Evolutionary conservation across 1,140 invertebrate genomes (phyloP).

Genomic region (Lucilia sericata): DNA sequence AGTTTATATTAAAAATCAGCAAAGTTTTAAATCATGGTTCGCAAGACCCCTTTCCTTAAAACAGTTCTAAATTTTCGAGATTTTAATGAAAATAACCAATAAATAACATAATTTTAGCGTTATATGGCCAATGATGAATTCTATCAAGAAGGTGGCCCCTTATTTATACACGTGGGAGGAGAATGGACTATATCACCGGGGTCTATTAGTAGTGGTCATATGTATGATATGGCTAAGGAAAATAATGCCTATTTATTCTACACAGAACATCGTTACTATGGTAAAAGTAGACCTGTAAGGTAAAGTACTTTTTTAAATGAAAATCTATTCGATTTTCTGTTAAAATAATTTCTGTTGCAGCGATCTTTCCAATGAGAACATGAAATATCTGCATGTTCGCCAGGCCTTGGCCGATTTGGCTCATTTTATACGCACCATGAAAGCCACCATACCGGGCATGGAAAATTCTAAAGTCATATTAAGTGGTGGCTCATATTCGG

Average conservation of each 20-base stretch:
- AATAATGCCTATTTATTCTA: conserved; percentile 75
- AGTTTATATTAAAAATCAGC: too few relatives aligned
- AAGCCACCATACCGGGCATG: conserved; percentile 66
- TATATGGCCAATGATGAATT: conserved; percentile 62
- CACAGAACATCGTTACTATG: conserved; percentile 87
- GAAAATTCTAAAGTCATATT: conserved; percentile 71
- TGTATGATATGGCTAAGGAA: conserved; percentile 72
- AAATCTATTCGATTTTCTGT: background rate
- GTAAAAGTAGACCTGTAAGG: conserved; percentile 78
- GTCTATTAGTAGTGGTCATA: conserved; percentile 69
- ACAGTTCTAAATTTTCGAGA: background rate
- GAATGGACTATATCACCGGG: conserved; percentile 72
- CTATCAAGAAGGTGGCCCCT: conserved; percentile 69
- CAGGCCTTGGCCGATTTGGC: conserved; percentile 82
- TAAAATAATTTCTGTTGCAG: conserved; percentile 57
- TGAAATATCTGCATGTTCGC: conserved; percentile 75
- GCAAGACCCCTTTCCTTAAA: too few relatives aligned
- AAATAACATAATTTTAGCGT: conserved; percentile 50
- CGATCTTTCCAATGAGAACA: conserved; percentile 71
- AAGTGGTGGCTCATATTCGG: conserved; percentile 86
- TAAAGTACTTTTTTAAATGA: conserved; percentile 61
- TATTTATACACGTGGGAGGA: conserved; percentile 81
- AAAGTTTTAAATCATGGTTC: too few relatives aligned
- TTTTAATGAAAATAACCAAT: background rate
- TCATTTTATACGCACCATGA: conserved; percentile 74